Evolutionary conservation across 2,888 invertebrate genomes (phyloP).

Genomic region (Drosophila histrio): DNA sequence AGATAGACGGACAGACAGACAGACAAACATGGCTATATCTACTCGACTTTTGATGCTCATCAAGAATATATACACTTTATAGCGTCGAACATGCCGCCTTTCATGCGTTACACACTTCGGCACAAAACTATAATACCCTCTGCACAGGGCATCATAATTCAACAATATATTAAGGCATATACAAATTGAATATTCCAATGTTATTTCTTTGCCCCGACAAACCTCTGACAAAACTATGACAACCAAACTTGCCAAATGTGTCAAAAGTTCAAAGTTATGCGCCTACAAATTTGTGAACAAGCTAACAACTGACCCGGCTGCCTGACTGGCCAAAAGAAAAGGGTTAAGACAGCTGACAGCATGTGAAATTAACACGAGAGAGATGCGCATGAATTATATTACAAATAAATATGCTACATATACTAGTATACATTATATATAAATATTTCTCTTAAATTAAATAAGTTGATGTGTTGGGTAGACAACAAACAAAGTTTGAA

Average conservation of each 20-base stretch:
- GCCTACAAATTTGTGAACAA: conserved; percentile 37
- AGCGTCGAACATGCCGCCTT: too few species aligned
- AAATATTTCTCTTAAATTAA: too few species aligned
- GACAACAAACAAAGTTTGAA: conserved; percentile 8
- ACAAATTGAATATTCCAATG: conserved; percentile 5
- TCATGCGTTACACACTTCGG: too few species aligned
- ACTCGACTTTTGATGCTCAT: too few species aligned
- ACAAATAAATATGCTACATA: conserved; percentile 17
- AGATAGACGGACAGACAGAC: too few species aligned
- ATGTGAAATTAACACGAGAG: conserved; percentile 52
- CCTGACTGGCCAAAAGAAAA: conserved; percentile 24
- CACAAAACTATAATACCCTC: too few species aligned
- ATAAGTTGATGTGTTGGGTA: too few species aligned
- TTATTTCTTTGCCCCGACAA: too few species aligned
- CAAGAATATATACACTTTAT: too few species aligned
- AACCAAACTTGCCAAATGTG: conserved; percentile 70
- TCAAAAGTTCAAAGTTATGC: conserved; percentile 74
- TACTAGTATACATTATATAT: too few species aligned
- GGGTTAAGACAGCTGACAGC: conserved; percentile 55
- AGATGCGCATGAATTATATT: conserved; percentile 70
- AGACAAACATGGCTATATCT: too few species aligned
- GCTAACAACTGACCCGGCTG: conserved; percentile 25
- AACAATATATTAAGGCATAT: not conserved
- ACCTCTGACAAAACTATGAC: conserved; percentile 61
- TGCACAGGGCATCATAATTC: not conserved